Evolutionary conservation across 2,797 vertebrate species (phyloP), one percentile per base, ranked within the genome.

Genomic region (Cacajao melanocephalus): DNA sequence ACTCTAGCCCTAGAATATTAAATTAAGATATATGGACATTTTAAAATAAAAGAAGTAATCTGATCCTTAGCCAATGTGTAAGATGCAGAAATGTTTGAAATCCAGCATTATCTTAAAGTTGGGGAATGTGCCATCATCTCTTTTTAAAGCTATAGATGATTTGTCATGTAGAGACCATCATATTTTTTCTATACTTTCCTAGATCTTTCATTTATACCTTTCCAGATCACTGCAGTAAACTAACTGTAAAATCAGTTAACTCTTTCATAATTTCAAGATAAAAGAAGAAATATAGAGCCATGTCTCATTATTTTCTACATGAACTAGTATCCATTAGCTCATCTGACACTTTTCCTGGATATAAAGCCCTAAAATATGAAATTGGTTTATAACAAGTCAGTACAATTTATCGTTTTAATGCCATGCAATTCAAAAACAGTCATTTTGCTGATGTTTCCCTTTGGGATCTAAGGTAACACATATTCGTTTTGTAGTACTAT

Each of bases 241-340:
- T 28, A 20, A 81, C 83, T 84, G 5, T 88, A 55, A 80, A 83
- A 57, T 22, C 39, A 50, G 20, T 39, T 73, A 88, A 50, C 11
- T 57, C 46, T 67, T 76, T 76, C 2, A 26, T 83, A 78, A 84
- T 90, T 64, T 57, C 5, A 85, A 28, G 19, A 7, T 83, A 39
- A 95, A 55, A 52, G 36, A 84, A 50, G 12, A 75, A 33, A 33
- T 85, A 46, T 0, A 88, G 19, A 41, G 2, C 15, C 67, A 19
- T 88, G 50, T 85, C 20, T 94, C 48, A 67, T 2, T n/a, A 78
- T 82, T 94, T 97, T 81, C 36, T 91, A 12, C 10, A 57, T 85
- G 50, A 84, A 33, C 75, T 90, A 0, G 0, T 90, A 92, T 41
- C 28, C 33, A 79, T 44, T 79, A 70, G 57, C 76, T 93, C 3